Percentiles rank a stretch among this genome's conserved stretches.
Evolutionary conservation across 2,113 vertebrate genomes (phyloP).

Genomic region (Chloebia gouldiae): DNA sequence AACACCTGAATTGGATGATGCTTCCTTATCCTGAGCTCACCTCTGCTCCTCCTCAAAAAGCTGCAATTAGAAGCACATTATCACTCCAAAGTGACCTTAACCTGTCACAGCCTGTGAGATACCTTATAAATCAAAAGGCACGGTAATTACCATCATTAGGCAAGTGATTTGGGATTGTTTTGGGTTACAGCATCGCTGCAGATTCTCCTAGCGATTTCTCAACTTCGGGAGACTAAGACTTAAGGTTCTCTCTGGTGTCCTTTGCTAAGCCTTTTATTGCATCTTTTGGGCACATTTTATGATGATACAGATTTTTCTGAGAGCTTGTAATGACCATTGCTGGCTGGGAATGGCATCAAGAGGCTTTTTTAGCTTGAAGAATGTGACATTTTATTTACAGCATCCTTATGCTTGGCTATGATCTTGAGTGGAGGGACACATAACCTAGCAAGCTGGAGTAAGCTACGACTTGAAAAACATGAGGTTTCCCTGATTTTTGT

Average conservation of each 20-base stretch:
- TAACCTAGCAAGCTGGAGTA: not conserved
- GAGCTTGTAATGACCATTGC: not conserved
- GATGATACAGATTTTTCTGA: not conserved
- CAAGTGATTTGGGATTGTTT: not conserved
- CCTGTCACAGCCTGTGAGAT: not conserved
- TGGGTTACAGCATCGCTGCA: not conserved
- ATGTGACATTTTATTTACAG: not conserved
- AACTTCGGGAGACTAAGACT: not conserved
- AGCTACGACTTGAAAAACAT: not conserved
- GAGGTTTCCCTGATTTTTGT: not conserved
- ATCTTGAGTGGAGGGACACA: not conserved
- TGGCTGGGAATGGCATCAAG: not conserved
- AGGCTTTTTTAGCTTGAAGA: not conserved
- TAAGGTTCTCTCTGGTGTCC: not conserved
- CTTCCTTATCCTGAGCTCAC: not conserved
- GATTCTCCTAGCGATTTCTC: not conserved
- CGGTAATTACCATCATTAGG: not conserved
- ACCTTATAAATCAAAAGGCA: not conserved
- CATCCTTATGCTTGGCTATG: not conserved
- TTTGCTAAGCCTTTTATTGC: not conserved
- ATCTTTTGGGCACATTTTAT: not conserved
- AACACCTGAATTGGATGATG: not conserved
- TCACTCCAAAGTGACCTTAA: not conserved
- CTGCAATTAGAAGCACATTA: not conserved
- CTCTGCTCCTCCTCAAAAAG: not conserved